phyloP scores from a whole-genome alignment of 1,140 invertebrate species.

The Zophobas morio region DNA sequence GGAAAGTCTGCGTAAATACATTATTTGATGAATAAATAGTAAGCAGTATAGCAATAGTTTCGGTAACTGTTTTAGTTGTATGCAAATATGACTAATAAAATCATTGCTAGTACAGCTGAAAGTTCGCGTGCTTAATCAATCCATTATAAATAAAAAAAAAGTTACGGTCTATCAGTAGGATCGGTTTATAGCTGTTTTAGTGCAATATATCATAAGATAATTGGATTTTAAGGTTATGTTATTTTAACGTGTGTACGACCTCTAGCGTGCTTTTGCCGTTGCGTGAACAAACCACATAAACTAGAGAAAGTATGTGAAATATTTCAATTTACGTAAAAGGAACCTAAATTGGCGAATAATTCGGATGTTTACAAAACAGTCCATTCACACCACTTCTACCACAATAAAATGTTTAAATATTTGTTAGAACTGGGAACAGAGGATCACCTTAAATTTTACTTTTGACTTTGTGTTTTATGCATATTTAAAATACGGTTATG shows the following conservation, averaged over 20 bases:
- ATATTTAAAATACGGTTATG: neutral
- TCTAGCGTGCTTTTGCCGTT: slow-evolving; percentile 44
- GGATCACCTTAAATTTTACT: neutral
- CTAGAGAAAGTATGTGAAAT: slow-evolving; percentile 52
- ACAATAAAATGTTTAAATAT: neutral
- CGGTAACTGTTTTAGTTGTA: neutral
- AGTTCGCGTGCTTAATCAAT: slow-evolving; percentile 33
- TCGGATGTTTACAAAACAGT: slow-evolving; percentile 54
- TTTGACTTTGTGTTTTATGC: neutral
- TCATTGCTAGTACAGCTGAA: slow-evolving; percentile 2
- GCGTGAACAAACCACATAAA: slow-evolving; percentile 51
- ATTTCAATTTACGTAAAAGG: slow-evolving; percentile 60
- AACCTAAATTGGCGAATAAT: slow-evolving; percentile 56
- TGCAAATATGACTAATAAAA: slow-evolving; percentile 7
- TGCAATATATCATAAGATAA: slow-evolving; percentile 44
- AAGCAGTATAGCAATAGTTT: no score
- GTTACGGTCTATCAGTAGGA: slow-evolving; percentile 34
- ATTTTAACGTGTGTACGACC: slow-evolving; percentile 50
- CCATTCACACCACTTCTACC: slow-evolving; percentile 28
- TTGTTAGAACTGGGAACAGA: no score
- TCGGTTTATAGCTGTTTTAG: slow-evolving; percentile 38
- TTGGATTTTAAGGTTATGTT: slow-evolving; percentile 49
- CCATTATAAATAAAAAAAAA: slow-evolving; percentile 32
- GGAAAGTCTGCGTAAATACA: no score
- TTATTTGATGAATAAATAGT: no score